phyloP scores from a whole-genome alignment of 2,113 vertebrate species.

The Macroglossus sobrinus region DNA sequence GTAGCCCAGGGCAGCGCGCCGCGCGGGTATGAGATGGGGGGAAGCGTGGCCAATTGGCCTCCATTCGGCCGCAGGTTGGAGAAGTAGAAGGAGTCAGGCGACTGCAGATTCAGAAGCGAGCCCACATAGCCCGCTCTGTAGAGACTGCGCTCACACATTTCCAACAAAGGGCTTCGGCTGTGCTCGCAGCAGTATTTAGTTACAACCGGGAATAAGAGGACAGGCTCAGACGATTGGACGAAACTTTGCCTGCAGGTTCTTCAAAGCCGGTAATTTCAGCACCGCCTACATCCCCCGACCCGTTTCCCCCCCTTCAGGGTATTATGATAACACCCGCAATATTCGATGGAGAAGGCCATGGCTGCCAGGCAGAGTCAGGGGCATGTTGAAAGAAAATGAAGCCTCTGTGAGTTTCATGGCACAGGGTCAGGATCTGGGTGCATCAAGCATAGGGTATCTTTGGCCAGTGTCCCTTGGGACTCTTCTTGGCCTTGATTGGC shows the following conservation, averaged over 20 bases:
- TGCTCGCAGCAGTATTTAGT: constrained; percentile 90
- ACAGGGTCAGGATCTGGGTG: constrained; percentile 46
- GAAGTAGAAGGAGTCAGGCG: constrained; percentile 94
- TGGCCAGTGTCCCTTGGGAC: constrained; percentile 42
- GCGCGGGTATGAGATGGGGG: constrained; percentile 90
- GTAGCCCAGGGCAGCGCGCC: constrained; percentile 93
- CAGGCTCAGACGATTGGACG: constrained; percentile 84
- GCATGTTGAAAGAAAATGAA: not conserved
- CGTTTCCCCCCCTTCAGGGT: constrained; percentile 60
- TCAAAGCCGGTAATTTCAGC: constrained; percentile 84
- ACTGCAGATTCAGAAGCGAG: constrained; percentile 92
- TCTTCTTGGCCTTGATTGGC: constrained; percentile 14
- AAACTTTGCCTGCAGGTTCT: constrained; percentile 86
- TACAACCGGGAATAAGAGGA: constrained; percentile 91
- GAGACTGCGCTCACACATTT: constrained; percentile 97
- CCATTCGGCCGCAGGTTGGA: constrained; percentile 93
- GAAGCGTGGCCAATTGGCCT: constrained; percentile 91
- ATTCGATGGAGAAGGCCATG: constrained; percentile 62
- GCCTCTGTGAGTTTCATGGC: constrained; percentile 33
- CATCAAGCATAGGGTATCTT: not conserved
- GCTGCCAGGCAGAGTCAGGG: not conserved
- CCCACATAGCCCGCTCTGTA: constrained; percentile 94
- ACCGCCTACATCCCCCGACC: constrained; percentile 82
- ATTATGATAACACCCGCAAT: constrained; percentile 81
- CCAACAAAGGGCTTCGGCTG: constrained; percentile 89